Evolutionary conservation across 2,113 vertebrate species (phyloP).

Genomic region (Haliaeetus leucogaster): DNA sequence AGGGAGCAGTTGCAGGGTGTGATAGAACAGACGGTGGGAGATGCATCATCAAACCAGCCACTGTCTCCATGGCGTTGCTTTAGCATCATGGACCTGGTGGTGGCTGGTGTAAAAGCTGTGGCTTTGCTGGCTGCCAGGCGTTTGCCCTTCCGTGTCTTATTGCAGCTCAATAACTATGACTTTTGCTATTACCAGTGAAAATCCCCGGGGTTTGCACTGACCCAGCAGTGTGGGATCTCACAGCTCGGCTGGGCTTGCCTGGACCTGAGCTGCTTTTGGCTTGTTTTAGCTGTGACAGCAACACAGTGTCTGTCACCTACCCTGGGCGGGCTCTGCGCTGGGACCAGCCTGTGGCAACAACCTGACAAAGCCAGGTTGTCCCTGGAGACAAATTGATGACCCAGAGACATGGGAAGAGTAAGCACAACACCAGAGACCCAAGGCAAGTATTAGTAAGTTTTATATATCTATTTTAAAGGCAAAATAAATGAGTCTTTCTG

Average conservation of each 20-base stretch:
- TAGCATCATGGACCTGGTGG: fast-evolving
- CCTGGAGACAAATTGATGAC: not conserved
- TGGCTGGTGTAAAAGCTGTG: not conserved
- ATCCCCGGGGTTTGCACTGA: not conserved
- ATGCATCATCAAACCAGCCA: not conserved
- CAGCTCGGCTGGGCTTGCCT: not conserved
- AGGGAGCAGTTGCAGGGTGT: not conserved
- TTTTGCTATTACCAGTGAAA: not conserved
- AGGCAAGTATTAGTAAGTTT: fast-evolving
- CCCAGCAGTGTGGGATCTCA: fast-evolving
- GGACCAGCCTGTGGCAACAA: not conserved
- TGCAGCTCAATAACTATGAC: not conserved
- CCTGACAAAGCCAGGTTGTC: not conserved
- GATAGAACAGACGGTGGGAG: not conserved
- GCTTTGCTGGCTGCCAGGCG: not conserved
- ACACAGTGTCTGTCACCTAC: not conserved
- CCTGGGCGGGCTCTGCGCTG: not conserved
- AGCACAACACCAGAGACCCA: not conserved
- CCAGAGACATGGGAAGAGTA: not conserved
- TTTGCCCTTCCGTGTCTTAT: not conserved
- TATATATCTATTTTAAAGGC: not conserved
- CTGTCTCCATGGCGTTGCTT: fast-evolving
- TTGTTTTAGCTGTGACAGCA: not conserved
- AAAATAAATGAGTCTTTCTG: not conserved
- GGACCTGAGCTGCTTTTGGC: not conserved